These are phyloP conservation scores for Whitmania pigra DNA, from an alignment of 1,140 invertebrate species.

Conservation along the genomic window DNA sequence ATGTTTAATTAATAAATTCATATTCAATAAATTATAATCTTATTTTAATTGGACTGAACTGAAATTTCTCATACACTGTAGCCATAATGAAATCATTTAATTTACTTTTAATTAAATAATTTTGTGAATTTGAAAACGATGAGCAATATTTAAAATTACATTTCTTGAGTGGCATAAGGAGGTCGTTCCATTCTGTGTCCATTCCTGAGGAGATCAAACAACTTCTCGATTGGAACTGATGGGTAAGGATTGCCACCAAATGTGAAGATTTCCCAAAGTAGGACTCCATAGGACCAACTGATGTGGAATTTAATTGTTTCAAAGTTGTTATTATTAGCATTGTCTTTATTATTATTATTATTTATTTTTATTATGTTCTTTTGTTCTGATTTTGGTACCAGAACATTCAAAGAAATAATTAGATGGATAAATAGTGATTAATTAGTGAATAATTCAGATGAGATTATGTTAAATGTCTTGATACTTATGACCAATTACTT, in stretches of 20 bases:
- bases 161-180: slow-evolving; percentile 17
- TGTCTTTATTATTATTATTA: not conserved
- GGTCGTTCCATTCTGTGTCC: slow-evolving; percentile 69
- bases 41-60: no score
- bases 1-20: no score
- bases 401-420: not conserved
- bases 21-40: no score
- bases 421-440: no score
- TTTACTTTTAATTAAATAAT: no score
- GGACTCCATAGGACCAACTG: slow-evolving; percentile 38
- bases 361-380: not conserved
- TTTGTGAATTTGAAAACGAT: not conserved
- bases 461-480: no score
- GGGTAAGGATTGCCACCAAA: slow-evolving; percentile 43
- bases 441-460: no score
- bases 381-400: not conserved
- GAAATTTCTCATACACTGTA: no score
- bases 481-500: no score
- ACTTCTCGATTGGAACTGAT: slow-evolving; percentile 49
- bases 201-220: slow-evolving; percentile 64
- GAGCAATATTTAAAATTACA: slow-evolving; percentile 17
- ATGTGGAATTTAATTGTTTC: not conserved
- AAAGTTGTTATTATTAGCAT: not conserved
- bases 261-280: slow-evolving; percentile 44
- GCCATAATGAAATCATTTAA: no score